Evolutionary conservation across 2,113 vertebrate species (phyloP), one percentile per base, ranked within the genome.

Genomic region (Xiphorhynchus elegans): DNA sequence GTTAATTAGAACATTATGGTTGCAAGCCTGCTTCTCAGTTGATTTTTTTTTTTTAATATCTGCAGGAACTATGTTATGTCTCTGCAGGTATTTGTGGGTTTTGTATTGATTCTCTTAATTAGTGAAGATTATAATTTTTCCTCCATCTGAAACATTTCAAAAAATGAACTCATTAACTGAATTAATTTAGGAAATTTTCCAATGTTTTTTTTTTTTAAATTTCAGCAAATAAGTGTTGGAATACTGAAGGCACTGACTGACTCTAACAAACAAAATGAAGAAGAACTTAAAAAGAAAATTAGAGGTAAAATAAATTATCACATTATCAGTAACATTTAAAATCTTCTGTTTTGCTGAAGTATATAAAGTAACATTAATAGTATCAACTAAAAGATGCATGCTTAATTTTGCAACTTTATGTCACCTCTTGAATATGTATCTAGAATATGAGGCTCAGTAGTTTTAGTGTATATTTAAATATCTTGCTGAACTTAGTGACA

Each of bases 181-280:
- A 42, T 95, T 64, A 44, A 29, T 85, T 84, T 92, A 94, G 66
- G 56, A 95, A 96, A 87, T 77, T 91, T 69, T 84, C 79, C 55
- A 53, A 19, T 79, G 60, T 16, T 47, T 93, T 95, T 78, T 88
- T 44, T 95, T 95, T 90, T 96, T 81, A 97, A 91, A 91, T 98
- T 97, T 92, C 97, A 99, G 99, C 98, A 99, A 98, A 52, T 98
- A 56, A 98, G 93, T 90, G 94, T 96, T 55, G 99, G 98, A 92
- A 98, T 99, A 95, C 97, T 98, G 96, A 98, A 98, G 87, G 97
- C 98, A 5, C 91, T 99, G 90, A 98, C 98, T 96, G 97, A 97
- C 89, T 98, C 98, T 59, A 98, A 97, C 86, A 98, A 98, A 97
- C 96, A 93, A 95, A 96, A 97, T 90, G 98, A 97, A 79, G 99